These are phyloP conservation scores for Parnassius mnemosyne DNA, from an alignment of 2,888 invertebrate species.

Conservation along the genomic window DNA sequence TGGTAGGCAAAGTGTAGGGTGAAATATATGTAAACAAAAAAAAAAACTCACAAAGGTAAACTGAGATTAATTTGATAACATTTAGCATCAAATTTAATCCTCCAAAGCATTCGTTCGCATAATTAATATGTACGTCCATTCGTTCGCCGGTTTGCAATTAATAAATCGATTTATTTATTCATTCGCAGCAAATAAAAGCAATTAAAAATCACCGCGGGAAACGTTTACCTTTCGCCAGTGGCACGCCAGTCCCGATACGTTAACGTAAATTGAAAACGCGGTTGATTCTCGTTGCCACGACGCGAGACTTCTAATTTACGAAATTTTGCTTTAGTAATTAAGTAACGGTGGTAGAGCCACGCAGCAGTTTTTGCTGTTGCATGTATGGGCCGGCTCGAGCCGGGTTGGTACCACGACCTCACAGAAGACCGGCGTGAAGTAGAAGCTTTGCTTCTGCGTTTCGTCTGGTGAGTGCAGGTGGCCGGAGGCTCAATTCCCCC, in stretches of 20 bases:
- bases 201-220: constrained; percentile 19
- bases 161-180: constrained; percentile 32
- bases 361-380: too few relatives aligned
- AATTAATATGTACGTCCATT: constrained; percentile 32
- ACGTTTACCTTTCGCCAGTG: background rate
- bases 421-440: too few relatives aligned
- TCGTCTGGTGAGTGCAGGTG: too few relatives aligned
- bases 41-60: background rate
- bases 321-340: too few relatives aligned
- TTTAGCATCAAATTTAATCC: constrained; percentile 19
- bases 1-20: too few relatives aligned
- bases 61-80: constrained; percentile 10
- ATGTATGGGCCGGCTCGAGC: too few relatives aligned
- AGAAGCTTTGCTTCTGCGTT: too few relatives aligned
- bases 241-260: background rate
- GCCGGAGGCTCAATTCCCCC: too few relatives aligned
- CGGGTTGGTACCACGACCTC: too few relatives aligned
- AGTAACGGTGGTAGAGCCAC: too few relatives aligned
- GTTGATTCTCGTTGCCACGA: background rate
- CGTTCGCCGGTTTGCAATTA: constrained; percentile 29
- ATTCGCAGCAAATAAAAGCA: constrained; percentile 33
- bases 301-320: too few relatives aligned
- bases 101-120: constrained; percentile 22
- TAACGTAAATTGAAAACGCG: background rate
- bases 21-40: background rate